These are phyloP conservation scores for Polylopha cassiicola DNA, from an alignment of 2,888 invertebrate species.

Conservation along the genomic window DNA sequence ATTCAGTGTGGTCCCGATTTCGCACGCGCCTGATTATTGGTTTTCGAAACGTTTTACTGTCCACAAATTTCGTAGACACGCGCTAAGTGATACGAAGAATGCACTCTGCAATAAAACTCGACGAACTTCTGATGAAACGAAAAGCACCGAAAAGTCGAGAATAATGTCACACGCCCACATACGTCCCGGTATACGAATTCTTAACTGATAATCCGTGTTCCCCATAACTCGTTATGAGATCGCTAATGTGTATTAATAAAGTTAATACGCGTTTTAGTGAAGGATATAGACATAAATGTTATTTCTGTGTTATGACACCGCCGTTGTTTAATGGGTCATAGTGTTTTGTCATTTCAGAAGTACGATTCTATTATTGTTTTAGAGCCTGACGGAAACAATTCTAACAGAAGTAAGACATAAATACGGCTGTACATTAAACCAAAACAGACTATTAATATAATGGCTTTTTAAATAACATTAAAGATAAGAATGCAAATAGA, in stretches of 20 bases:
- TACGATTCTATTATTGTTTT: too few species aligned
- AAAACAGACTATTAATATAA: too few species aligned
- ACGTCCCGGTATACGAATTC: conserved; percentile 35
- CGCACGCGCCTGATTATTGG: conserved; percentile 49
- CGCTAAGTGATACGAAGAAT: conserved; percentile 61
- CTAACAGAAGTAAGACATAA: too few species aligned
- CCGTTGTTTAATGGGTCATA: conserved; percentile 1
- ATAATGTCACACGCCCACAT: conserved; percentile 53
- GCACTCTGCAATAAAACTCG: conserved; percentile 47
- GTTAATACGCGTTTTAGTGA: conserved; percentile 14
- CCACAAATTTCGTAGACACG: conserved; percentile 48
- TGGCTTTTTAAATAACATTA: conserved; percentile 11
- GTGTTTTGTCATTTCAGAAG: background rate
- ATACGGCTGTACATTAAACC: too few species aligned
- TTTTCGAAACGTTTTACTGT: conserved; percentile 45
- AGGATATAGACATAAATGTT: conserved; percentile 11
- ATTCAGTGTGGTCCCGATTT: conserved; percentile 57
- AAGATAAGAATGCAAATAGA: conserved; percentile 20
- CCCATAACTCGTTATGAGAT: conserved; percentile 13
- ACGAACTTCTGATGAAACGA: conserved; percentile 43
- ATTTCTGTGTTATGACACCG: conserved; percentile 4
- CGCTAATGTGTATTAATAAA: conserved; percentile 15
- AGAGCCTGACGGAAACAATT: too few species aligned
- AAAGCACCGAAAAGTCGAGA: conserved; percentile 45
- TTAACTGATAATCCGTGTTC: conserved; percentile 34